Conservation (phyloP, 2,113 vertebrate species). For the Nestor notabilis region DNA sequence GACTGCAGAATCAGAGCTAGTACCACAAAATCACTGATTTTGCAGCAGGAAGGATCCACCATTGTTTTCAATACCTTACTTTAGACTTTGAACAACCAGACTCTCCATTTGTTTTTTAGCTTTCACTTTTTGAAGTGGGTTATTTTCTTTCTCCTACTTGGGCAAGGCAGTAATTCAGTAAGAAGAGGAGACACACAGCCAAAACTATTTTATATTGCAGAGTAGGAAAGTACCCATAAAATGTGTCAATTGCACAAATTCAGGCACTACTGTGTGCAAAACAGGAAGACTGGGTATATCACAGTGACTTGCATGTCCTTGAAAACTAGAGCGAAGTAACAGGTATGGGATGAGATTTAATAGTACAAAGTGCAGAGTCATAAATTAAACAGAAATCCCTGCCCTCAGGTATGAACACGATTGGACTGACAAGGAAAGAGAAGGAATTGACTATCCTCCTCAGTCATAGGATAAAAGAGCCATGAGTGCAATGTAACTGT, state of each 20-base stretch:
- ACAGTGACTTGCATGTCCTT: not conserved
- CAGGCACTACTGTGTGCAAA: not conserved
- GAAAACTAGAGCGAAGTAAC: not conserved
- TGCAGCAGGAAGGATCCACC: not conserved
- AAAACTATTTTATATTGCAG: not conserved
- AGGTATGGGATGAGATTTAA: not conserved
- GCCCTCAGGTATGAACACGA: not conserved
- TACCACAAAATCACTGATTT: not conserved
- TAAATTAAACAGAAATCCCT: not conserved
- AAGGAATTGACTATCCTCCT: not conserved
- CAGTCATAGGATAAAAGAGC: not conserved
- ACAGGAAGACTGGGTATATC: not conserved
- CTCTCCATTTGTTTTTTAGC: not conserved
- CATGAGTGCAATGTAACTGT: not conserved
- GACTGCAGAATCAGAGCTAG: not conserved
- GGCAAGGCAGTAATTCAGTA: not conserved
- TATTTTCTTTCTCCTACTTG: not conserved
- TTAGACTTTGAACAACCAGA: not conserved
- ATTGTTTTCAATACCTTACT: not conserved
- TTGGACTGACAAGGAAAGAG: not conserved
- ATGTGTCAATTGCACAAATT: not conserved
- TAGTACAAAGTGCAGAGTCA: not conserved
- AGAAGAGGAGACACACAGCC: not conserved
- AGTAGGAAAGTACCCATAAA: not conserved
- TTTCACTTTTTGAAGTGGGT: not conserved